These are phyloP conservation scores for Pristionchus fissidentatus DNA, from an alignment of 2,888 invertebrate species.

Conservation along the genomic window DNA sequence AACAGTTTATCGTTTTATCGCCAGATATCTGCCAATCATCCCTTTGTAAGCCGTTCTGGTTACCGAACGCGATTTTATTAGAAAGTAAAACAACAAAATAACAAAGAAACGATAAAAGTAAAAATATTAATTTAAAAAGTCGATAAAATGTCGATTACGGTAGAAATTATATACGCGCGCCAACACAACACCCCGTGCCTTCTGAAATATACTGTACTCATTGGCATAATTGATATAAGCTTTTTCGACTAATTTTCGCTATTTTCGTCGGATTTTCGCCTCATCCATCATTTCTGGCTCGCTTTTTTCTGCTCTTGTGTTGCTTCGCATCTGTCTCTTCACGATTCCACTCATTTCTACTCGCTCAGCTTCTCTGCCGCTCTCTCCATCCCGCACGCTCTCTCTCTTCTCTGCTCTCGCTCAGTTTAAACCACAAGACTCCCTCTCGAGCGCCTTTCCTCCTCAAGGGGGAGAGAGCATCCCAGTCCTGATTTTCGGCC, in stretches of 20 bases:
- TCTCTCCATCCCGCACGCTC: conserved; percentile 11
- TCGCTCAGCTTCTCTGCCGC: neutral
- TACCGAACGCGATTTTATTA: neutral
- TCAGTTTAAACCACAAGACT: conserved; percentile 38
- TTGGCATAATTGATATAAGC: no score
- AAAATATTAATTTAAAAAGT: neutral
- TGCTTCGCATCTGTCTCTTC: conserved; percentile 33
- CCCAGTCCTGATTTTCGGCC: neutral
- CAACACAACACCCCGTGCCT: neutral
- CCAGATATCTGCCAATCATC: neutral
- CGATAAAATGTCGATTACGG: neutral
- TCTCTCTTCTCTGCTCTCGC: neutral
- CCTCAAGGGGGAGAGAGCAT: neutral
- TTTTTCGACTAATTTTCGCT: no score
- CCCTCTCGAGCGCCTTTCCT: no score
- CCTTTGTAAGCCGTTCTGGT: neutral
- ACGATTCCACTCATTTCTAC: conserved; percentile 35
- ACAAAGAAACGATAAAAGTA: neutral
- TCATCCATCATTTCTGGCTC: neutral
- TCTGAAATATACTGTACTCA: no score
- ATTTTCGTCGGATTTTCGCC: no score
- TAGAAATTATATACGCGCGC: neutral
- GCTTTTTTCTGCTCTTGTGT: neutral
- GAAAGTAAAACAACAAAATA: neutral
- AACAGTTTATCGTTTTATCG: conserved; percentile 35